phyloP scores from a whole-genome alignment of 2,113 vertebrate species.

The Ptyas mucosa region DNA sequence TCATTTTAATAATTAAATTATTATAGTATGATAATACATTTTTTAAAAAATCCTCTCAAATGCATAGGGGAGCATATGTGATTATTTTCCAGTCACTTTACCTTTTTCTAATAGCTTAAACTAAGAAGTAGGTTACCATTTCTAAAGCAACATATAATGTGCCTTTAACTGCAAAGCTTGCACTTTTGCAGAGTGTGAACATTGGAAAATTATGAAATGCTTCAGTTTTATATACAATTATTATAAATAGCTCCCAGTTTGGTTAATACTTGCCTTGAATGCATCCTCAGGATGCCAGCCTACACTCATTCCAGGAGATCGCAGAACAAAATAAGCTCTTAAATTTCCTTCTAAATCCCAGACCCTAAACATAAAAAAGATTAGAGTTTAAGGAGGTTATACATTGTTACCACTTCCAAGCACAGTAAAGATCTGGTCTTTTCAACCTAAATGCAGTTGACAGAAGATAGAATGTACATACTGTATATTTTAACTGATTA shows the following conservation, averaged over 20 bases:
- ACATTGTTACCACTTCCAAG: neutral
- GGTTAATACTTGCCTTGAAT: conserved; percentile 79
- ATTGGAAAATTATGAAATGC: neutral
- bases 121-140: neutral
- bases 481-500: neutral
- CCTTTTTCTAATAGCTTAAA: neutral
- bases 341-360: conserved; percentile 91
- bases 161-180: neutral
- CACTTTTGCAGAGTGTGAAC: neutral
- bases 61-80: neutral
- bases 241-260: conserved; percentile 1
- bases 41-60: neutral
- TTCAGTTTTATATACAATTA: neutral
- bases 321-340: conserved; percentile 80
- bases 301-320: conserved; percentile 91
- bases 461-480: neutral
- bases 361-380: conserved; percentile 69
- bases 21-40: neutral
- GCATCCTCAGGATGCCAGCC: conserved; percentile 94
- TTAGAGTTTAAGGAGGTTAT: neutral
- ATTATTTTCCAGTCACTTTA: neutral
- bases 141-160: neutral
- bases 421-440: neutral
- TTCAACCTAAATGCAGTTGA: neutral
- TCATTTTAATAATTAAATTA: neutral